A percentile compares a stretch with the other conserved stretches of the same genome.
phyloP scores from a whole-genome alignment of 2,797 vertebrate species.

The Crypturellus tataupa region DNA sequence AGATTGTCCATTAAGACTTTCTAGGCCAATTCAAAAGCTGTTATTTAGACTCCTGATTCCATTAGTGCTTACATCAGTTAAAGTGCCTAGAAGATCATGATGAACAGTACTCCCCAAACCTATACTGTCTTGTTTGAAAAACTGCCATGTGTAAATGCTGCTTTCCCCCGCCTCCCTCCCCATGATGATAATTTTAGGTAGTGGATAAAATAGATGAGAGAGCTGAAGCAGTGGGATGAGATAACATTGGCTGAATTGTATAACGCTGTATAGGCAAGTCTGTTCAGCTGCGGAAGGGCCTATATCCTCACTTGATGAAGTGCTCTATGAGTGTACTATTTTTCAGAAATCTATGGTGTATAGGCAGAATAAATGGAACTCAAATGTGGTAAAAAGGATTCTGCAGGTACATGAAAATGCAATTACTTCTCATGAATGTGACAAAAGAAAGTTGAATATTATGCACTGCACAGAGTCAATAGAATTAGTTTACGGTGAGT shows the following conservation, averaged over 20 bases:
- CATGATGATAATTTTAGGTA: constrained; percentile 25
- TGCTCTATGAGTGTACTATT: background rate
- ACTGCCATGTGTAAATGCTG: background rate
- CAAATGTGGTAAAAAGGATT: constrained; percentile 12
- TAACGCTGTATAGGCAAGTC: background rate
- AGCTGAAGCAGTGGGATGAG: background rate
- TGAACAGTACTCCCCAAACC: constrained; percentile 17
- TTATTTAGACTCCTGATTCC: constrained; percentile 56
- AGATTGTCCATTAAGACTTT: constrained; percentile 41
- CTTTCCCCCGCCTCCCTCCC: background rate
- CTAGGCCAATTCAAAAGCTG: constrained; percentile 35
- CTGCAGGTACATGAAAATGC: constrained; percentile 28
- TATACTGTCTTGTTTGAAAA: constrained; percentile 37
- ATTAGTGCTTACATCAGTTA: constrained; percentile 55
- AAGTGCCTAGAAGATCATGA: constrained; percentile 49
- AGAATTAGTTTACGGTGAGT: background rate
- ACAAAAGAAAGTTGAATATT: background rate
- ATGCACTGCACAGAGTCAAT: background rate
- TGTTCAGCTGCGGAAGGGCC: background rate
- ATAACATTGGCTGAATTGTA: background rate
- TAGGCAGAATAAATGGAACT: constrained; percentile 32
- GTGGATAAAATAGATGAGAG: constrained; percentile 34
- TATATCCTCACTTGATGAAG: background rate
- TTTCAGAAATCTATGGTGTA: background rate
- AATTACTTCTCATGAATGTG: constrained; percentile 30